Evolutionary conservation across 2,888 invertebrate species (phyloP), one percentile per base, ranked within the genome.

Genomic region (Sphaeridia pumilis): DNA sequence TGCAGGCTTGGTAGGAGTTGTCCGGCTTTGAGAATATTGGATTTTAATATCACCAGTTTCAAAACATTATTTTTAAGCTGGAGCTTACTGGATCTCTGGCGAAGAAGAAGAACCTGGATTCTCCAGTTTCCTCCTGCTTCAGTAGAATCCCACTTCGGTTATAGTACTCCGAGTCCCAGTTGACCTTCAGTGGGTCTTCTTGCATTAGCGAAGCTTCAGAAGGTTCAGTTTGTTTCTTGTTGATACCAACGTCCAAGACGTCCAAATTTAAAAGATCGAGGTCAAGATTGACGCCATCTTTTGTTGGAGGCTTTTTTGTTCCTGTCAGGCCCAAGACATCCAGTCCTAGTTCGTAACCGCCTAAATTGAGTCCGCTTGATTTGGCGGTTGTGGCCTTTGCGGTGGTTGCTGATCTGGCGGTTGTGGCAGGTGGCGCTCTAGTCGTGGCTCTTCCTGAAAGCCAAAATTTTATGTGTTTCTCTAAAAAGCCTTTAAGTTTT

Each of bases 1-100:
- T 73, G 68, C 74, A 82, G 5, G 74, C 72, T 63, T 81, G 78
- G 66, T 77, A 78, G 4, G 75, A 71, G 65, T 75, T 73, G 65
- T 81, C 78, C 17, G 76, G 73, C 82, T 82, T 64, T 7, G 49
- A 54, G 46, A 27, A 20, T 27, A 20, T 10, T 26, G 27, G 22
- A 7, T 14, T 10, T 36, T 10, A 25, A 22, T 46, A n/a, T 14
- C 3, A 25, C 21, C 10, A 31, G 31, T 14, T n/a, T 41, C 7
- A 41, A n/a, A 41, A 14, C 20, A 12, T 14, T n/a, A 46, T 4
- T 46, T 5, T 27, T 26, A 46, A 10, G 10, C 17, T 26, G 21
- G 5, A 17, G 31, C n/a, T 21, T 44, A 53, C 53, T 27, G 43
- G 53, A 31, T 53, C 28, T 3, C 22, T 17, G 2, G 35, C 44